phyloP scores from a whole-genome alignment of 1,140 invertebrate genomes.

The Protaetia brevitarsis region DNA sequence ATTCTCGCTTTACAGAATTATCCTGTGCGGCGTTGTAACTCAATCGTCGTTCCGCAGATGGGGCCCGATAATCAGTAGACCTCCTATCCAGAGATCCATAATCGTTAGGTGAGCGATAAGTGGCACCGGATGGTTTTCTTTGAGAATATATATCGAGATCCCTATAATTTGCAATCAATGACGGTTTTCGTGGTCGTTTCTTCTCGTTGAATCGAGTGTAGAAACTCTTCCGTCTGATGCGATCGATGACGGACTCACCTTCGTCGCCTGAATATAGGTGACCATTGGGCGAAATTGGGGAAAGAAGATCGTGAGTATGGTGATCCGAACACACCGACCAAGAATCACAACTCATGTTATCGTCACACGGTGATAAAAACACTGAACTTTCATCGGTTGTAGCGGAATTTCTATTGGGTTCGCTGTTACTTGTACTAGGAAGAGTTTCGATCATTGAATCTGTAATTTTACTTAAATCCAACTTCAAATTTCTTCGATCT shows the following conservation, averaged over 20 bases:
- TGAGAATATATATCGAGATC: slow-evolving; percentile 41
- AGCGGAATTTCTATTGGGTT: slow-evolving; percentile 50
- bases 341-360: slow-evolving; percentile 62
- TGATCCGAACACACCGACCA: slow-evolving; percentile 67
- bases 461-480: slow-evolving; percentile 64
- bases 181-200: slow-evolving; percentile 53
- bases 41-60: background rate
- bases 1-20: slow-evolving; percentile 28
- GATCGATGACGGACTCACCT: slow-evolving; percentile 64
- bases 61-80: slow-evolving; percentile 24
- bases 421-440: slow-evolving; percentile 46
- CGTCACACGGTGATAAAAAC: slow-evolving; percentile 60
- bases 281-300: slow-evolving; percentile 55
- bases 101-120: slow-evolving; percentile 30
- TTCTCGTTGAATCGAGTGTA: slow-evolving; percentile 84
- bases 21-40: background rate
- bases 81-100: slow-evolving; percentile 41
- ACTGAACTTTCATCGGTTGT: slow-evolving; percentile 47
- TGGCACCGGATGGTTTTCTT: background rate
- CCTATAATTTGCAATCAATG: slow-evolving; percentile 36
- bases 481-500: slow-evolving; percentile 58
- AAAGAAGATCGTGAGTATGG: slow-evolving; percentile 45
- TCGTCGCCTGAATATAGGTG: slow-evolving; percentile 46
- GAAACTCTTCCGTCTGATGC: slow-evolving; percentile 84
- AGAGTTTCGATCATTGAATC: slow-evolving; percentile 50